Evolutionary conservation across 2,888 invertebrate species (phyloP), one percentile per base, ranked within the genome.

Genomic region (Drosophila anceps): DNA sequence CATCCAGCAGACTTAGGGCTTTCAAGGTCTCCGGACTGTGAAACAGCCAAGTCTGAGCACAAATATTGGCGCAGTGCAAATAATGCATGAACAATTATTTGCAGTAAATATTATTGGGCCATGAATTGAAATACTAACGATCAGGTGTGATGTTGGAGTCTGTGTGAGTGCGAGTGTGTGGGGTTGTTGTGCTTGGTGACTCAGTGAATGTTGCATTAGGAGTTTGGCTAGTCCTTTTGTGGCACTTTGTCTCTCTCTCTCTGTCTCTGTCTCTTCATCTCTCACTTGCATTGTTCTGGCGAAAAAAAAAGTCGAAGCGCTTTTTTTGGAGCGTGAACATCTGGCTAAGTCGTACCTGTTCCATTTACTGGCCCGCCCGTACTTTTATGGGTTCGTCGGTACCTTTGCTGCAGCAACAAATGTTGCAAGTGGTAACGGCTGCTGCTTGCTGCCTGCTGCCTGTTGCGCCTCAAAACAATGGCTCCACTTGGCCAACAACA

Each of bases 251-350:
- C 44, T 20, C 15, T 46, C 29, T 10, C 18, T 33, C 33, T 20
- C 2, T 33, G 13, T 35, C 15, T 18, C 13, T 27, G 13, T 31
- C 18, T 61, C 18, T 29, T 35, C 55, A 43, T 55, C 46, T 64
- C 59, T 46, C 41, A 63, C 48, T 68, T 33, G 55, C 69, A 78
- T 70, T 79, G 81, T 86, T 84, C 88, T 83, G 69, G 71, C 61
- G 48, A 74, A 70, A 68, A 75, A 39, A 64, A 80, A 79, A 84
- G 87, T 81, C 76, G 81, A 66, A 69, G 84, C 73, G 60, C 61
- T 83, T 81, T 88, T 84, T 85, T 85, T 82, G 88, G 84, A 85
- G 84, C 84, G 84, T 85, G 84, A 85, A 85, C 90, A 85, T 84
- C 88, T 84, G 81, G 80, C 67, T 54, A 66, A 76, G 67, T 64